A percentile compares a stretch with the other conserved stretches of the same genome.
phyloP scores from a whole-genome alignment of 2,113 vertebrate species.

The Rallus limicola region DNA sequence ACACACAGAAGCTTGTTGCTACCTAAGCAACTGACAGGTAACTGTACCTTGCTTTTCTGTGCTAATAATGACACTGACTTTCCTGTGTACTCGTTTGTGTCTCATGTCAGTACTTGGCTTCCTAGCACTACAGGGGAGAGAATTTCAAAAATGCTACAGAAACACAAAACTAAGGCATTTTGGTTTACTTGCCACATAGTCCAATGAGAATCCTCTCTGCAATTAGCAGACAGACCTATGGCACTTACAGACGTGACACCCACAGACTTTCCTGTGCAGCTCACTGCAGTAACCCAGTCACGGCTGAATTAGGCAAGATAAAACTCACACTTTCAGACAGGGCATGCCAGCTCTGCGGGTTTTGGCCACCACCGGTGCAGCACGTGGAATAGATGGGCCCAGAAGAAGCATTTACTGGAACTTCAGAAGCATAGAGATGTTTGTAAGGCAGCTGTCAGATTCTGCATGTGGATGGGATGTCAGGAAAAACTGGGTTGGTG shows the following conservation, averaged over 20 bases:
- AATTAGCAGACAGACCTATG: not conserved
- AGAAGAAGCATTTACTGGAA: not conserved
- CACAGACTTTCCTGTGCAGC: not conserved
- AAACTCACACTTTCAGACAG: not conserved
- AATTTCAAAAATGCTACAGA: not conserved
- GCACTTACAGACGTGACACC: not conserved
- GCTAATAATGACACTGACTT: not conserved
- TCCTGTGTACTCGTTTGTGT: not conserved
- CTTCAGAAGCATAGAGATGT: not conserved
- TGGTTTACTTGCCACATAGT: not conserved
- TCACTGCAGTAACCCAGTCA: not conserved
- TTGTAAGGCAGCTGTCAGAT: slow-evolving; percentile 30
- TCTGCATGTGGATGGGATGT: not conserved
- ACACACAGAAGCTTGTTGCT: not conserved
- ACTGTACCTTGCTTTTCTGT: rapidly evolving
- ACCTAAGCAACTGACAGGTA: not conserved
- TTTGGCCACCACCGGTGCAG: not conserved
- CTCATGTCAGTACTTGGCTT: not conserved
- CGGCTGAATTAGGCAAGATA: not conserved
- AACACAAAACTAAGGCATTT: not conserved
- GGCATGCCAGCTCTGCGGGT: not conserved
- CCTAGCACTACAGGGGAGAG: not conserved
- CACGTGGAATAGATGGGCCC: not conserved
- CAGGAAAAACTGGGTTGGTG: slow-evolving; percentile 47
- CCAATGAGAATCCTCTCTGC: not conserved